Percentiles rank a stretch among this genome's conserved stretches.
Conservation (phyloP, 23 tunicate genomes). For the Ciona savignyi region DNA sequence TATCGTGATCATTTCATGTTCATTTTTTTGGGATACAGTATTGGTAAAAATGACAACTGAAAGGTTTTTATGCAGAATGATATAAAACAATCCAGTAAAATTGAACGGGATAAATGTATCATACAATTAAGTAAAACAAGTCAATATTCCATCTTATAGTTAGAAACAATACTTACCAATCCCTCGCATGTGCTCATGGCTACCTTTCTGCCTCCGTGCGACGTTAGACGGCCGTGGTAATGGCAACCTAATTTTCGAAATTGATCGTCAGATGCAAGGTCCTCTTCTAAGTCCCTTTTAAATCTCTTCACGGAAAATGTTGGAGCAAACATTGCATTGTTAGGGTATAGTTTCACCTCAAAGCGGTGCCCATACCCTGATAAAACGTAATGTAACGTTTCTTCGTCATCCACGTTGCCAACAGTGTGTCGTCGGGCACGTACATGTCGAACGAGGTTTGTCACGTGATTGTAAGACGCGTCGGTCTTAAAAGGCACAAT, state of each 20-base stretch:
- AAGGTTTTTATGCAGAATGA: no score
- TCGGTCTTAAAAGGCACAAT: conserved; percentile 34
- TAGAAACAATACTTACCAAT: conserved; percentile 79
- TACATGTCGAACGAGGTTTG: conserved; percentile 32
- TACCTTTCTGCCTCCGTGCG: conserved; percentile 35
- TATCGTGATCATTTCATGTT: no score
- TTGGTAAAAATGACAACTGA: no score
- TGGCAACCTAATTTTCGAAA: conserved; percentile 67
- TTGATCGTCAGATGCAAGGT: conserved; percentile 15
- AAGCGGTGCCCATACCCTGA: conserved; percentile 34
- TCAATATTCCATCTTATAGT: no score
- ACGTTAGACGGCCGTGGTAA: conserved; percentile 48
- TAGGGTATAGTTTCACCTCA: conserved; percentile 29
- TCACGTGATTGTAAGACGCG: conserved; percentile 19
- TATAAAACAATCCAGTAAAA: no score
- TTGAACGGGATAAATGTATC: no score
- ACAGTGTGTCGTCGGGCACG: conserved; percentile 32
- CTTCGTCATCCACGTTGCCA: conserved; percentile 27
- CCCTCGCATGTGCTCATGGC: conserved; percentile 77
- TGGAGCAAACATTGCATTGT: conserved; percentile 34
- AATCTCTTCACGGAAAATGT: conserved; percentile 36
- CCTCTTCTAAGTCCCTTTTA: conserved; percentile 43
- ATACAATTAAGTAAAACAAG: no score
- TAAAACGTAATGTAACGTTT: conserved; percentile 19
- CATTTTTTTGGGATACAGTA: no score